phyloP scores from a whole-genome alignment of 2,797 vertebrate genomes.

The Acanthiza pusilla region DNA sequence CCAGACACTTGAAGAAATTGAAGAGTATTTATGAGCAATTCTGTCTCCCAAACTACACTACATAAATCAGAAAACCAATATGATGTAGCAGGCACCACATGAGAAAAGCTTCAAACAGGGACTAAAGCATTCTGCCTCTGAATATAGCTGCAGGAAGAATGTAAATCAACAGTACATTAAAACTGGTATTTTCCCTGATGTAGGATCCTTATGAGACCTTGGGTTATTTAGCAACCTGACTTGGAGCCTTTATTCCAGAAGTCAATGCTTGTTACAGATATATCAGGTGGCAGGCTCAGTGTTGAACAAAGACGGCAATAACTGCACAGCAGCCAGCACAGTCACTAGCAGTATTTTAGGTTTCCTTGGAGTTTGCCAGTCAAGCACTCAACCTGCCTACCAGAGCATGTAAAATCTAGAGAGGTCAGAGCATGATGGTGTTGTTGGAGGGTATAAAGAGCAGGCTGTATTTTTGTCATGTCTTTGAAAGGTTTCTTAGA shows the following conservation, averaged over 20 bases:
- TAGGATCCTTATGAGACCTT: not conserved
- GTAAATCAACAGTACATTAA: not conserved
- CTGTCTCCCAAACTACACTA: not conserved
- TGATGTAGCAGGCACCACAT: not conserved
- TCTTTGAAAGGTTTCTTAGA: slow-evolving; percentile 21
- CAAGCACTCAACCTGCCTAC: not conserved
- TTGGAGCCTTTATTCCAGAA: not conserved
- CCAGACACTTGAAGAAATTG: not conserved
- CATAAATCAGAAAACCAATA: not conserved
- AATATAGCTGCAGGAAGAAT: not conserved
- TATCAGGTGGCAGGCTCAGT: not conserved
- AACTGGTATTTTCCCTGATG: not conserved
- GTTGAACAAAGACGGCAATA: not conserved
- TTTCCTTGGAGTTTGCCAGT: slow-evolving; percentile 17
- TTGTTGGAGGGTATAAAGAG: slow-evolving; percentile 26
- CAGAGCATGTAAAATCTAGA: slow-evolving; percentile 2
- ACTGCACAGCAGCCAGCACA: not conserved
- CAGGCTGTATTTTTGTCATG: not conserved
- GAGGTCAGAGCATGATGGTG: slow-evolving; percentile 20
- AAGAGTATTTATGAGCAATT: not conserved
- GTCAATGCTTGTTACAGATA: not conserved
- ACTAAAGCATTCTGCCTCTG: not conserved
- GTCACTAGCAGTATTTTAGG: not conserved
- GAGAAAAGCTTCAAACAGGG: not conserved
- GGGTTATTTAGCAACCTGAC: not conserved